Evolutionary conservation across 2,113 vertebrate genomes (phyloP).

Genomic region (Thamnophis sirtalis): DNA sequence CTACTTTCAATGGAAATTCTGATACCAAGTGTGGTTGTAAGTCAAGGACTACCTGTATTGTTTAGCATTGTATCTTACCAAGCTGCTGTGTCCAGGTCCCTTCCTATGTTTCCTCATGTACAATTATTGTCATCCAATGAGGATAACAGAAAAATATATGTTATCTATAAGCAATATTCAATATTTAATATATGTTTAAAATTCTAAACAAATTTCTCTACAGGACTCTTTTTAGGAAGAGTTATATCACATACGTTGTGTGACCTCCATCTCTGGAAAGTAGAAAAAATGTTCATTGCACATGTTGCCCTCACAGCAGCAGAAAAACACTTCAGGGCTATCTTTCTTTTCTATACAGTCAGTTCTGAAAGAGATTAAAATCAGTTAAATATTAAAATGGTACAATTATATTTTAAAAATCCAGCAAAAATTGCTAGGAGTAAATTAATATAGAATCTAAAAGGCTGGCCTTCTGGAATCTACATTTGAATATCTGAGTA

Average conservation of each 20-base stretch:
- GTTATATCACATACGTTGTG: conserved; percentile 73
- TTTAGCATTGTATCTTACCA: neutral
- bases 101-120: neutral
- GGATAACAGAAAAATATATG: neutral
- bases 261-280: conserved; percentile 78
- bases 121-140: neutral
- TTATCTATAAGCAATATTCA: neutral
- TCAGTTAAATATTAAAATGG: neutral
- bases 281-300: conserved; percentile 95
- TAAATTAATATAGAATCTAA: neutral
- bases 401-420: neutral
- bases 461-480: neutral
- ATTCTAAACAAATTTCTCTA: neutral
- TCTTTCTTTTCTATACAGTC: conserved; percentile 95
- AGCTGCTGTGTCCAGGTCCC: neutral
- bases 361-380: conserved; percentile 67
- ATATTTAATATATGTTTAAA: neutral
- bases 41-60: neutral
- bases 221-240: neutral
- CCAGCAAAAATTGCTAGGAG: neutral
- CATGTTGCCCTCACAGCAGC: conserved; percentile 97
- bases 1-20: neutral
- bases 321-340: conserved; percentile 96
- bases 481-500: neutral
- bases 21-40: neutral